Evolutionary conservation across 1,140 invertebrate genomes (phyloP), one percentile per base, ranked within the genome.

Genomic region (Eumeta japonica): DNA sequence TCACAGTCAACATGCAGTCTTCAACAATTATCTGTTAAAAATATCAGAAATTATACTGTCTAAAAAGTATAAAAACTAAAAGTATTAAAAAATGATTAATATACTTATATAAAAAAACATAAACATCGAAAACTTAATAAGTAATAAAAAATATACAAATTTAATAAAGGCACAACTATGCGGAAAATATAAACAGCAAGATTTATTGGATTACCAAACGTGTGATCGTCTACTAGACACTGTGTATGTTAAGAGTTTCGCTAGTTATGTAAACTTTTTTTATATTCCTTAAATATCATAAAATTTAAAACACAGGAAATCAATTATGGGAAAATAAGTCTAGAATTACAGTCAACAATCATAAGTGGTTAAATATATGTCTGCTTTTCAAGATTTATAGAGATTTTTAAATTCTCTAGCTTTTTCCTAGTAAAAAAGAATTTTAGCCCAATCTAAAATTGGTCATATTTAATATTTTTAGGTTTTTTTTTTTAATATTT

Each of bases 21-120:
- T 85, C 91, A 20, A 95, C 84, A 51, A 94, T 86, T 34, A 95
- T 92, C 89, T 92, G 61, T n/a, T n/a, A n/a, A n/a, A n/a, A n/a
- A n/a, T n/a, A n/a, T n/a, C n/a, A n/a, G 12, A 79, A 63, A 35
- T 20, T 10, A 3, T 15, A 20, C 9, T 24, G 5, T 24, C 20
- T 24, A 24, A 7, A 7, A 24, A 24, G 5, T 24, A 24, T n/a
- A n/a, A n/a, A 24, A 24, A 24, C n/a, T 24, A 24, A 7, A 7
- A 24, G n/a, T 24, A 7, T 7, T 24, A 7, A 24, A 24, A 7
- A 7, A 24, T 24, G 7, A 24, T 24, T 24, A 24, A 24, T n/a
- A n/a, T n/a, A 24, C 20, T 7, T n/a, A 24, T n/a, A 24, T n/a
- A 24, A 7, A 24, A 24, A 24, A 24, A 24, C 20, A n/a, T n/a